Base-by-base conservation (phyloP, 2,113 vertebrate genomes). In the Enhydra lutris region DNA sequence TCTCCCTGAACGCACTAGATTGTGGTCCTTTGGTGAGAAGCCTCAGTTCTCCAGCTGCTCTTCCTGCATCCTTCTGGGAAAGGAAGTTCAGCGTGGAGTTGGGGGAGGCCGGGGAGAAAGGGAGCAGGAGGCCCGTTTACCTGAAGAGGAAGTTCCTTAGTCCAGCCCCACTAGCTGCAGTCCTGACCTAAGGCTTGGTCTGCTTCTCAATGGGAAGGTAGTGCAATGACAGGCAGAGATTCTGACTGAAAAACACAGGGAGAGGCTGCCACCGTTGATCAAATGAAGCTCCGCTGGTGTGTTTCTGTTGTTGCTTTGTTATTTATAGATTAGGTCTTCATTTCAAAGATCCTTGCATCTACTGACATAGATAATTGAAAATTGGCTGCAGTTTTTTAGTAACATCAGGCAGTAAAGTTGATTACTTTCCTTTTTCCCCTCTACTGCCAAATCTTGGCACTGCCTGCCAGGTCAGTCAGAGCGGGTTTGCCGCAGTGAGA, bases 311-410 rank as follows among this genome's bases (percentile, higher is more conserved):
- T 24, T 92, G 36, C 42, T n/a, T 91, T 93, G 55, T 94, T 89
- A 95, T 80, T 74, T 95, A 89, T 81, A 92, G 93, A 89, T 89
- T 39, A 63, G 59, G 88, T 96, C 65, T 73, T 57, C 78, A 95
- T 97, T 95, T 94, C 90, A 94, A 76, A 85, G 83, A 95, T 92
- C 12, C 52, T 42, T 94, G 47, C 36, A 61, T 96, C 81, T 71
- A 73, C 84, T 88, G 91, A 88, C 71, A 91, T 4, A 29, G 91
- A 74, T 96, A 96, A 97, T 29, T 97, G 91, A 81, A 96, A 98
- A 90, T 20, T 96, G 96, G 96, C 80, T 95, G 17, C 10, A 26
- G 52, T 84, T 96, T 96, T 95, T 97, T 95, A 93, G 92, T 67
- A 93, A 89, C 85, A 95, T 55, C 55, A 91, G 89, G 91, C 82